Conservation (phyloP, 2,888 invertebrate genomes). For the Dryocosmus kuriphilus region DNA sequence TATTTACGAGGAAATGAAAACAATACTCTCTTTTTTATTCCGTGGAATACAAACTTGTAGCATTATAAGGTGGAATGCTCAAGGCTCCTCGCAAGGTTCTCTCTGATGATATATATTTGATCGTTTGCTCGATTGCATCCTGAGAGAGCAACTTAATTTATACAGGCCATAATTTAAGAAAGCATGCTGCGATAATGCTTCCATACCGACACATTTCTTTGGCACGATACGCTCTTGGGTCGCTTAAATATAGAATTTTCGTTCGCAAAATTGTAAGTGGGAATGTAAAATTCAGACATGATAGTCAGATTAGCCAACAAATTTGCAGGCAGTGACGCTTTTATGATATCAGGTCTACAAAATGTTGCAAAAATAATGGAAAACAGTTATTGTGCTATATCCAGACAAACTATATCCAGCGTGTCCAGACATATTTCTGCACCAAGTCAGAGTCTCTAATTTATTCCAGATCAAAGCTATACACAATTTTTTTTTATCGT, state of each 20-base stretch:
- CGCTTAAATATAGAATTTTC: constrained; percentile 20
- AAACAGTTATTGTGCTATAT: neutral
- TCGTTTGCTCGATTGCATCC: constrained; percentile 36
- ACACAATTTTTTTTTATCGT: too few species aligned
- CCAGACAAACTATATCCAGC: neutral
- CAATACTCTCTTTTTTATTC: constrained; percentile 7
- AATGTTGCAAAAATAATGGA: neutral
- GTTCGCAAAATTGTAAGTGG: constrained; percentile 15
- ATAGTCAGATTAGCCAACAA: constrained; percentile 22
- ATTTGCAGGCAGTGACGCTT: constrained; percentile 12
- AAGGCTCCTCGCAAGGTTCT: neutral
- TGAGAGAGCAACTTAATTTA: constrained; percentile 32
- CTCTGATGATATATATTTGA: constrained; percentile 42
- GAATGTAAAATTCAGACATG: constrained; percentile 22
- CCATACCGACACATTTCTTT: constrained; percentile 25
- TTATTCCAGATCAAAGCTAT: too few species aligned
- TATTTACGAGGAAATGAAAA: constrained; percentile 26
- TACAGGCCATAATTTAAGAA: constrained; percentile 30
- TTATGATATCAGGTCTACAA: neutral
- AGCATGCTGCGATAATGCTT: constrained; percentile 38
- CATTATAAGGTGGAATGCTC: neutral
- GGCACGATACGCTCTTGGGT: constrained; percentile 26
- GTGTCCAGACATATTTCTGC: too few species aligned
- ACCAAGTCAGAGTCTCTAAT: too few species aligned
- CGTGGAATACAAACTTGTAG: neutral